Conservation (phyloP, 2,797 vertebrate species). For the Sebastolobus altivelis region DNA sequence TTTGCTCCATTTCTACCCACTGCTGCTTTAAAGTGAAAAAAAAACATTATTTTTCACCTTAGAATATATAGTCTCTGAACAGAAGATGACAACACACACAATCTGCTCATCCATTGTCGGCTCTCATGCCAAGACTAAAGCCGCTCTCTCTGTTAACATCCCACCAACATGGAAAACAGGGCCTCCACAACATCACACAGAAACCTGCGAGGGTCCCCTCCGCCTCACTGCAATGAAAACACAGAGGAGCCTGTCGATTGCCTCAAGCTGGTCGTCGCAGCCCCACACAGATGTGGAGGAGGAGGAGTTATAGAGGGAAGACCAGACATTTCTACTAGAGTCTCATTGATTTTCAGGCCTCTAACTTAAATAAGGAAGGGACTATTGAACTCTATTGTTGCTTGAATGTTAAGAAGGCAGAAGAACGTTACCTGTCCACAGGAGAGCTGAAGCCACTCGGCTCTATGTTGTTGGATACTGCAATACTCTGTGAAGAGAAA, state of each 20-base stretch:
- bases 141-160: constrained; percentile 41
- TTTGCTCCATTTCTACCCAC: too few species aligned
- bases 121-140: constrained; percentile 61
- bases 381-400: constrained; percentile 6
- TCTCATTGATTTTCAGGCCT: constrained; percentile 29
- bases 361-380: background rate
- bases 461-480: constrained; percentile 85
- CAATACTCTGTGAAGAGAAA: constrained; percentile 87
- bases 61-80: too few species aligned
- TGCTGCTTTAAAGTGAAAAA: too few species aligned
- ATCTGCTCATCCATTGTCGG: constrained; percentile 11
- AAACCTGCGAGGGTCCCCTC: constrained; percentile 62
- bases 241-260: constrained; percentile 27
- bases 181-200: constrained; percentile 60
- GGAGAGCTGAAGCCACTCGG: constrained; percentile 90
- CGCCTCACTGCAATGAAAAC: constrained; percentile 54
- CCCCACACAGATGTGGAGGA: constrained; percentile 62
- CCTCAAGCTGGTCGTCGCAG: constrained; percentile 55
- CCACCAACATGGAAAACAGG: constrained; percentile 66
- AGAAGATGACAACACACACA: background rate
- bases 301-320: constrained; percentile 19
- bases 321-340: constrained; percentile 20
- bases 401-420: background rate
- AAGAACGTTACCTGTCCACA: constrained; percentile 89
- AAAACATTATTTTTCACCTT: too few species aligned